A percentile compares a stretch with the other conserved stretches of the same genome.
Evolutionary conservation across 1,140 invertebrate species (phyloP).

Genomic region (Chrysomallon squamiferum): DNA sequence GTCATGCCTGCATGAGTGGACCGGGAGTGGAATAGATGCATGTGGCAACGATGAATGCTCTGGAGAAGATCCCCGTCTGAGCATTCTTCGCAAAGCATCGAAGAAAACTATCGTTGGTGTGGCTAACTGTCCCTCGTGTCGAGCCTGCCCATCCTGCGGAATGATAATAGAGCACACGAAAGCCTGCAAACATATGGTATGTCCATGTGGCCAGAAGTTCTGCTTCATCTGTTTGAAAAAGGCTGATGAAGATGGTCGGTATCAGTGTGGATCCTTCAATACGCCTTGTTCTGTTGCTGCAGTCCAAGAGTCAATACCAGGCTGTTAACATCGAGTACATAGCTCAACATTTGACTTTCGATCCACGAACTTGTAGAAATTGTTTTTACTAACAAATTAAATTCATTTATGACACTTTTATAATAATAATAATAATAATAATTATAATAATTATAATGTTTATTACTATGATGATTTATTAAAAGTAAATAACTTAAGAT

Average conservation of each 20-base stretch:
- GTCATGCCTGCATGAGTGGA: conserved; percentile 19
- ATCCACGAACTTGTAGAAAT: too few relatives aligned
- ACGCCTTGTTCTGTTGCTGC: conserved; percentile 8
- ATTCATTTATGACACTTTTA: too few relatives aligned
- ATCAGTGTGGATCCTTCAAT: conserved; percentile 16
- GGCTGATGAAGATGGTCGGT: neutral
- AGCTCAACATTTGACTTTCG: too few relatives aligned
- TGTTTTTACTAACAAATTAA: too few relatives aligned
- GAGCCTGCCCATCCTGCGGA: conserved; percentile 19
- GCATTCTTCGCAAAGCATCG: too few relatives aligned
- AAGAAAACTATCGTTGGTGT: too few relatives aligned
- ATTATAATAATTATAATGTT: too few relatives aligned
- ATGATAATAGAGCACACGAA: conserved; percentile 20
- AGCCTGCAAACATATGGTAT: conserved; percentile 25
- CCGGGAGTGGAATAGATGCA: neutral
- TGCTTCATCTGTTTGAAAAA: conserved; percentile 29
- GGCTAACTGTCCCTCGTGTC: conserved; percentile 11
- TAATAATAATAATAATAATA: too few relatives aligned
- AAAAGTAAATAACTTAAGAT: too few relatives aligned
- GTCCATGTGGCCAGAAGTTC: conserved; percentile 21
- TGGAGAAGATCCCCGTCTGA: too few relatives aligned
- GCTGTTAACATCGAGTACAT: conserved; percentile 1
- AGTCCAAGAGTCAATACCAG: conserved; percentile 13
- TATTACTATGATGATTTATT: too few relatives aligned
- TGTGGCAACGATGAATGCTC: too few relatives aligned